phyloP scores from a whole-genome alignment of 2,113 vertebrate genomes.

The Phyllostomus hastatus region DNA sequence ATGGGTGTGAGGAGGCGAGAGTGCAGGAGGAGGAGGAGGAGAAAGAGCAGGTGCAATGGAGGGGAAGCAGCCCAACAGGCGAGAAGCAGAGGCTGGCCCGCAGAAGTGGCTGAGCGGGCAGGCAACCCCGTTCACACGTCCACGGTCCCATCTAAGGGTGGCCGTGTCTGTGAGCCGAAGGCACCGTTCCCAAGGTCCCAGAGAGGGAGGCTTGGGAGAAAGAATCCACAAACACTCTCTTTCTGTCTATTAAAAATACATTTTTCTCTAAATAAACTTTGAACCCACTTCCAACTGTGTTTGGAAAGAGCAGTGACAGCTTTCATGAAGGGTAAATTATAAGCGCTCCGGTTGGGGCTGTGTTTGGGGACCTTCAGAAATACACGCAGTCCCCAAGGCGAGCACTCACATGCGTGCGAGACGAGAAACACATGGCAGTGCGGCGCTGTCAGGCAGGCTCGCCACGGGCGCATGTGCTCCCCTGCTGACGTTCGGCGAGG shows the following conservation, averaged over 20 bases:
- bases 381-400: background rate
- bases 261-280: constrained; percentile 66
- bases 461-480: constrained; percentile 18
- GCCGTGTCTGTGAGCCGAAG: background rate
- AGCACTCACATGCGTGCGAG: constrained; percentile 36
- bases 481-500: background rate
- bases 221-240: constrained; percentile 34
- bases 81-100: background rate
- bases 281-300: constrained; percentile 54
- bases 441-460: constrained; percentile 9
- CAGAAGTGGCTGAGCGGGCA: background rate
- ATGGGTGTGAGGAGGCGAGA: background rate
- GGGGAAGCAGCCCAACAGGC: background rate
- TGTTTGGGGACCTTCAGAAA: constrained; percentile 38
- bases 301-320: constrained; percentile 31
- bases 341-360: constrained; percentile 1
- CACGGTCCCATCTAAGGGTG: background rate
- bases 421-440: constrained; percentile 62
- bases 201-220: background rate
- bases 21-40: background rate
- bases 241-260: background rate
- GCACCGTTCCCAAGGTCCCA: background rate
- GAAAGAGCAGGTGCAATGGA: background rate
- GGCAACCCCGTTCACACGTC: background rate
- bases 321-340: constrained; percentile 45